These are phyloP conservation scores for Dipodomys stephensi DNA, from an alignment of 2,113 vertebrate genomes.

Conservation along the genomic window DNA sequence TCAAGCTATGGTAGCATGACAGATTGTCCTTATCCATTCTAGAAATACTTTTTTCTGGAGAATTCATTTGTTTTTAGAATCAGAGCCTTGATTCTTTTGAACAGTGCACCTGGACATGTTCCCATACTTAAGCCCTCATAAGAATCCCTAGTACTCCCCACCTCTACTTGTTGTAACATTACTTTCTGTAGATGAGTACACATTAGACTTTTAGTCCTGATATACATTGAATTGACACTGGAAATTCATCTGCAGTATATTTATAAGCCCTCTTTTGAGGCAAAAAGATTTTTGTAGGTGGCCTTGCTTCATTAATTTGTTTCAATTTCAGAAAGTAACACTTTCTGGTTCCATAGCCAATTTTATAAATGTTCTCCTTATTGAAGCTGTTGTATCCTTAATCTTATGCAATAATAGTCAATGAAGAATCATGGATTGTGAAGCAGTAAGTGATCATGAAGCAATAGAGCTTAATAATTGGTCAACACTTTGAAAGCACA, in stretches of 20 bases:
- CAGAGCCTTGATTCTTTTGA: slow-evolving; percentile 8
- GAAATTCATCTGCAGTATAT: slow-evolving; percentile 21
- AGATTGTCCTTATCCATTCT: neutral
- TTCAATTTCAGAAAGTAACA: slow-evolving; percentile 52
- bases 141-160: neutral
- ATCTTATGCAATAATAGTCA: neutral
- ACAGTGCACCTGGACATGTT: neutral
- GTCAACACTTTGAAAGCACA: slow-evolving; percentile 1
- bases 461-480: neutral
- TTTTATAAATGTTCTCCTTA: neutral
- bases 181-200: slow-evolving; percentile 35
- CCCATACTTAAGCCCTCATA: neutral
- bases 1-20: neutral
- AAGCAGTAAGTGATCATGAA: neutral
- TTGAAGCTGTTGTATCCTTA: neutral
- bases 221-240: slow-evolving; percentile 2
- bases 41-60: slow-evolving; percentile 36
- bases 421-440: neutral
- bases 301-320: neutral
- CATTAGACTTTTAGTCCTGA: slow-evolving; percentile 51
- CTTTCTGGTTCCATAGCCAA: neutral
- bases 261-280: slow-evolving; percentile 35
- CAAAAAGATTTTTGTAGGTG: slow-evolving; percentile 31
- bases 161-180: neutral
- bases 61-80: slow-evolving; percentile 57